A percentile compares a stretch with the other conserved stretches of the same genome.
phyloP scores from a whole-genome alignment of 2,888 invertebrate genomes.

The Atethmia centrago region DNA sequence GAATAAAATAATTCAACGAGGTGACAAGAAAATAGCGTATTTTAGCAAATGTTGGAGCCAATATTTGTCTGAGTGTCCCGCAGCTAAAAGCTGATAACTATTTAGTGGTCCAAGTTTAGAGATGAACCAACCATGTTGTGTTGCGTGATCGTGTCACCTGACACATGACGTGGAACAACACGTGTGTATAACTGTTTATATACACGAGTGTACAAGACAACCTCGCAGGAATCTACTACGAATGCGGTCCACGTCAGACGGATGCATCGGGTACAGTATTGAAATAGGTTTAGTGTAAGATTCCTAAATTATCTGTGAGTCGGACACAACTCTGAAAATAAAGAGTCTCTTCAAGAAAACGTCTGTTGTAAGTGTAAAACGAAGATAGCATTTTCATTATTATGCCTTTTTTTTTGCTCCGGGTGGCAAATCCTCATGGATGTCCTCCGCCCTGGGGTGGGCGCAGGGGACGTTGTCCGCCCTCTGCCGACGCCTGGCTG shows the following conservation, averaged over 20 bases:
- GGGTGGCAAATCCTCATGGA: too few relatives aligned
- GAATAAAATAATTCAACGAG: neutral
- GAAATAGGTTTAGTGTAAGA: neutral
- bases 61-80: slow-evolving; percentile 1
- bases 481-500: too few relatives aligned
- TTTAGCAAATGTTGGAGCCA: slow-evolving; percentile 4
- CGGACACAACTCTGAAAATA: neutral
- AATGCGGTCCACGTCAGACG: slow-evolving; percentile 25
- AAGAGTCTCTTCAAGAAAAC: too few relatives aligned
- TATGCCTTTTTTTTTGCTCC: too few relatives aligned
- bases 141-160: neutral
- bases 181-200: too few relatives aligned
- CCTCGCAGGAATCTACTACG: slow-evolving; percentile 5
- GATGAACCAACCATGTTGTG: slow-evolving; percentile 2
- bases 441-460: too few relatives aligned
- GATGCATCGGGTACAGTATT: slow-evolving; percentile 14
- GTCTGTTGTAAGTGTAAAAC: neutral
- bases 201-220: neutral
- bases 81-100: slow-evolving; percentile 23
- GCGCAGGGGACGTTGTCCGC: too few relatives aligned
- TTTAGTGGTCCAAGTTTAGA: slow-evolving; percentile 24
- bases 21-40: neutral
- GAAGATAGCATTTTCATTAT: neutral
- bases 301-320: neutral
- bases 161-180: slow-evolving; percentile 1